Percentiles rank a stretch among this genome's conserved stretches.
These are phyloP conservation scores for Penelope pileata DNA, from an alignment of 2,113 vertebrate genomes.

Conservation along the genomic window DNA sequence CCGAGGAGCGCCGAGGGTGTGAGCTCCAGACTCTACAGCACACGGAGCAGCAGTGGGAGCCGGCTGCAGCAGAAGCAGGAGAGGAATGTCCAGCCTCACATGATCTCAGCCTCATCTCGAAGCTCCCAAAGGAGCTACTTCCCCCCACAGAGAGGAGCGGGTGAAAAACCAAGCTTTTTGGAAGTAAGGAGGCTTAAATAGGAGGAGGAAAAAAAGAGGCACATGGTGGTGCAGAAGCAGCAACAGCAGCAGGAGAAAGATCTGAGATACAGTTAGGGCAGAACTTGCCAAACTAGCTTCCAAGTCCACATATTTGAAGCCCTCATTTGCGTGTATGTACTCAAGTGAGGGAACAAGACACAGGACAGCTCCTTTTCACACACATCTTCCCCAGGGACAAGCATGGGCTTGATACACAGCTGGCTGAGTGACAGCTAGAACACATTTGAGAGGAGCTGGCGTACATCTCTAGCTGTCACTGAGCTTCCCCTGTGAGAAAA, in stretches of 20 bases:
- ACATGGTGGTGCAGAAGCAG: background rate
- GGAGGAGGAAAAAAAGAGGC: constrained; percentile 23
- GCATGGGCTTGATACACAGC: background rate
- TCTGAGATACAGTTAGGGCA: constrained; percentile 42
- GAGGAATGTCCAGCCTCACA: constrained; percentile 80
- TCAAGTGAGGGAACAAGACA: background rate
- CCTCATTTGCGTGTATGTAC: background rate
- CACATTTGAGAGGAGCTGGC: background rate
- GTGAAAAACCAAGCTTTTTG: constrained; percentile 83
- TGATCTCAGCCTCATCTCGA: constrained; percentile 73
- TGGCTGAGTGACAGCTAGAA: background rate
- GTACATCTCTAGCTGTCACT: background rate
- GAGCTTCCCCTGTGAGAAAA: background rate
- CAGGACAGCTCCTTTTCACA: constrained; percentile 8
- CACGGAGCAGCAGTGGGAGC: constrained; percentile 81
- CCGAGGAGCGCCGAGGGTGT: constrained; percentile 77
- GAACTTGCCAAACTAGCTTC: constrained; percentile 17
- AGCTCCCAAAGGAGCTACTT: constrained; percentile 82
- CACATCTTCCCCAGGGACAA: background rate
- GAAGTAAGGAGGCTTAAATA: constrained; percentile 85
- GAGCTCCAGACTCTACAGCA: constrained; percentile 80
- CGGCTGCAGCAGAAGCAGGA: constrained; percentile 86
- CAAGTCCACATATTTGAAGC: background rate
- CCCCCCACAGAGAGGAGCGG: constrained; percentile 77
- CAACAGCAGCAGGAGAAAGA: constrained; percentile 19